A percentile compares a stretch with the other conserved stretches of the same genome.
Evolutionary conservation across 2,797 vertebrate genomes (phyloP).

Genomic region (Hydrophis major): DNA sequence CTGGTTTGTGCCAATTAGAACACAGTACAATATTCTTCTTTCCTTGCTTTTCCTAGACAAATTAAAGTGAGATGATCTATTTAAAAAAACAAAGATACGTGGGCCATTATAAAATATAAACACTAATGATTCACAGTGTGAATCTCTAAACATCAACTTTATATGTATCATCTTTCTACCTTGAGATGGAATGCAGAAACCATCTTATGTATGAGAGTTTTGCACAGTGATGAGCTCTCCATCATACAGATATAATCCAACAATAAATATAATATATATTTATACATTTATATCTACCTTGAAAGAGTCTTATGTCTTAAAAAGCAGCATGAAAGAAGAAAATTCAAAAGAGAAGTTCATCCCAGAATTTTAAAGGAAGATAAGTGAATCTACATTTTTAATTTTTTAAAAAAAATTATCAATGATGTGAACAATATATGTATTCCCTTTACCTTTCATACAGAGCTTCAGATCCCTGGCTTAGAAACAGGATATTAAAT

Average conservation of each 20-base stretch:
- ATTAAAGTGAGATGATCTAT: background rate
- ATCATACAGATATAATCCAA: too few relatives aligned
- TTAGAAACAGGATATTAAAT: background rate
- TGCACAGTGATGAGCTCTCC: background rate
- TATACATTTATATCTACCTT: background rate
- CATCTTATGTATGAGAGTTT: background rate
- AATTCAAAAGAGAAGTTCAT: background rate
- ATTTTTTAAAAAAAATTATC: background rate
- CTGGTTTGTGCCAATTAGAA: background rate
- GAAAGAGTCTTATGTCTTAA: background rate
- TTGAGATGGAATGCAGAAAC: background rate
- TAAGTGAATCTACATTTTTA: background rate
- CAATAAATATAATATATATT: background rate
- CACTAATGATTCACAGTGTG: background rate
- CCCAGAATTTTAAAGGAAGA: background rate
- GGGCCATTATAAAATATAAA: background rate
- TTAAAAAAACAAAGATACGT: background rate
- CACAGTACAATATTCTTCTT: background rate
- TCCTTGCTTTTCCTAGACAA: background rate
- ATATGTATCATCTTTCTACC: background rate
- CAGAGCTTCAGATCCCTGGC: background rate
- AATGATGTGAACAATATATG: background rate
- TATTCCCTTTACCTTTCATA: background rate
- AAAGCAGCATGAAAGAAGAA: background rate
- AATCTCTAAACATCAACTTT: background rate